Percentiles rank a stretch among this genome's conserved stretches.
Conservation (phyloP, 2,888 invertebrate species). For the Drosophila neoperkinsi region DNA sequence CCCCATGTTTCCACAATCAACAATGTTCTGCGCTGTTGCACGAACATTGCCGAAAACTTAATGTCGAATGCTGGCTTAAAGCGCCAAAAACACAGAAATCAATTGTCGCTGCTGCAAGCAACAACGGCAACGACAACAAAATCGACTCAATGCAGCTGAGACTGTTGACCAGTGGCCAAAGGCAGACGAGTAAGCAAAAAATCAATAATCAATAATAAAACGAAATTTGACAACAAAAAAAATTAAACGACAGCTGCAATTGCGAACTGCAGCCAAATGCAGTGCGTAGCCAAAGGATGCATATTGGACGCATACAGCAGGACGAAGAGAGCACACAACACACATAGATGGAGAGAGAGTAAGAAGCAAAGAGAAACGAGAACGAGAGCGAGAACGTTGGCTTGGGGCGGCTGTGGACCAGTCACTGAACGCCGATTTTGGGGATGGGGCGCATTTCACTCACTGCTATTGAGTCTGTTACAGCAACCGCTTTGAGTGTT, state of each 20-base stretch:
- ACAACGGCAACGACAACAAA: neutral
- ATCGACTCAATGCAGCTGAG: conserved; percentile 10
- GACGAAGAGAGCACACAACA: conserved; percentile 31
- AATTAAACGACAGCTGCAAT: conserved; percentile 53
- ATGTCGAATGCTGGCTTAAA: conserved; percentile 49
- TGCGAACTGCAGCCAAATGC: conserved; percentile 66
- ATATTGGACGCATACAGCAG: conserved; percentile 45
- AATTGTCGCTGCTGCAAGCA: neutral
- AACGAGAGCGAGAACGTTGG: conserved; percentile 21
- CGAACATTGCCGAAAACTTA: conserved; percentile 32
- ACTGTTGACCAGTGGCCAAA: conserved; percentile 16
- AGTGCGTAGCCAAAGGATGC: conserved; percentile 64
- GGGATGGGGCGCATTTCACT: conserved; percentile 66
- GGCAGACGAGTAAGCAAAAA: conserved; percentile 47
- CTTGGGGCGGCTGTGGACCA: conserved; percentile 55
- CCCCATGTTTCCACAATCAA: conserved; percentile 8
- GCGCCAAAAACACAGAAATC: conserved; percentile 22
- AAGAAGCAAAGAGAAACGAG: conserved; percentile 17
- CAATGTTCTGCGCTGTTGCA: conserved; percentile 17
- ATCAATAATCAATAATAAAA: conserved; percentile 76
- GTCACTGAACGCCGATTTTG: conserved; percentile 41
- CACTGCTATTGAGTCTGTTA: conserved; percentile 51
- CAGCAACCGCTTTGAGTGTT: conserved; percentile 58
- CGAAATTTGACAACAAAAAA: conserved; percentile 55
- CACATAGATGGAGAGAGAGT: conserved; percentile 19